Base-by-base conservation (phyloP, 2,888 invertebrate species). In the Hymenopus coronatus region DNA sequence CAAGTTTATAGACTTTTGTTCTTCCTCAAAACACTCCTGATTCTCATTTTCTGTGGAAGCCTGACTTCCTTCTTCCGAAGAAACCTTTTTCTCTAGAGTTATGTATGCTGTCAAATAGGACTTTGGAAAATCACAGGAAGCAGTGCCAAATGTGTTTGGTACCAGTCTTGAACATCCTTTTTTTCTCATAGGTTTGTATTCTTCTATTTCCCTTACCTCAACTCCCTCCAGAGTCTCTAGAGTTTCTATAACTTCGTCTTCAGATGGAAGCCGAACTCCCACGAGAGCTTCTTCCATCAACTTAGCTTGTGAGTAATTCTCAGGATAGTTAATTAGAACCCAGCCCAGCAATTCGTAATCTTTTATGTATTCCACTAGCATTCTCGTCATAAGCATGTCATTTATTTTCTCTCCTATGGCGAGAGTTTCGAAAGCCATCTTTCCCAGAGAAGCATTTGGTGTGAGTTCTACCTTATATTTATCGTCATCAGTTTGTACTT, bases 271-370 rank as follows among this genome's bases (percentile, higher is more conserved):
- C 84, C 92, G 92, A 84, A 91, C 92, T 0, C 95, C 95, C 15
- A 95, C 94, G 91, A 96, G 93, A 1, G 93, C 93, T 92, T 94
- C 94, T 92, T 96, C 96, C 70, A 96, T 92, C 84, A 94, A 93
- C 91, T 94, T 93, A 83, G 95, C 95, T 92, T 96, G 95, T 46
- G 94, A 93, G 89, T 95, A 94, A 9, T 93, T 94, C 89, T 94
- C 94, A 0, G 96, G 96, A 91, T 95, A 96, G 92, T 96, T 95
- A 83, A 96, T 92, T 85, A 96, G 93, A n/a, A 94, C 95, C 94
- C 96, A 96, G 8, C 96, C 95, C 28, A 94, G 91, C 82, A 94
- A 93, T 84, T 94, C 92, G 3, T 33, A 92, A 70, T 93, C 93
- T 92, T 94, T 95, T 28, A 96, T 92, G 91, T 95, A 96, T 91